A percentile compares a stretch with the other conserved stretches of the same genome.
These are phyloP conservation scores for Prionailurus viverrinus DNA, from an alignment of 2,113 vertebrate genomes.

Conservation along the genomic window DNA sequence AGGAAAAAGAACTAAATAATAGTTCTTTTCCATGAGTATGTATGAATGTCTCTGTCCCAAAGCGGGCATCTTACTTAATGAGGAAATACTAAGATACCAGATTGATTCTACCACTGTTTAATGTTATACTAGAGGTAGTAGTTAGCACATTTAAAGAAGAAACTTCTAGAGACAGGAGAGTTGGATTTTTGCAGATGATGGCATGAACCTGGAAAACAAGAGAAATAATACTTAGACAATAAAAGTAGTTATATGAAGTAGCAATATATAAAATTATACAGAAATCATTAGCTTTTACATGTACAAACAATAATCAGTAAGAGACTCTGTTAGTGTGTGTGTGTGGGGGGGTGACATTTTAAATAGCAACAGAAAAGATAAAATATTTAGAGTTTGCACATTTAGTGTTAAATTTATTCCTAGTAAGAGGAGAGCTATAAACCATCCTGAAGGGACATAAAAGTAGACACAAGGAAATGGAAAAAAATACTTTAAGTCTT, in stretches of 20 bases:
- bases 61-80: not conserved
- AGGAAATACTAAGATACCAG: not conserved
- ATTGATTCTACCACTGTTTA: not conserved
- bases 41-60: not conserved
- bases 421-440: not conserved
- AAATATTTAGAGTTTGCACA: not conserved
- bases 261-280: not conserved
- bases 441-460: not conserved
- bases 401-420: slow-evolving; percentile 19
- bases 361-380: not conserved
- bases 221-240: not conserved
- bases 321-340: not conserved
- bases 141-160: not conserved
- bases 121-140: not conserved
- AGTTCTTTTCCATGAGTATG: not conserved
- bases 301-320: not conserved
- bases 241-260: not conserved
- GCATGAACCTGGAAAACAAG: not conserved
- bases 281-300: not conserved
- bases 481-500: not conserved
- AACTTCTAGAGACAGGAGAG: not conserved
- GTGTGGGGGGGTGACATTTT: not conserved
- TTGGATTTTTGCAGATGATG: not conserved
- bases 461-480: not conserved
- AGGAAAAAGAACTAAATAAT: not conserved